Evolutionary conservation across 2,888 invertebrate genomes (phyloP).

Genomic region (Amblyteles armatorius): DNA sequence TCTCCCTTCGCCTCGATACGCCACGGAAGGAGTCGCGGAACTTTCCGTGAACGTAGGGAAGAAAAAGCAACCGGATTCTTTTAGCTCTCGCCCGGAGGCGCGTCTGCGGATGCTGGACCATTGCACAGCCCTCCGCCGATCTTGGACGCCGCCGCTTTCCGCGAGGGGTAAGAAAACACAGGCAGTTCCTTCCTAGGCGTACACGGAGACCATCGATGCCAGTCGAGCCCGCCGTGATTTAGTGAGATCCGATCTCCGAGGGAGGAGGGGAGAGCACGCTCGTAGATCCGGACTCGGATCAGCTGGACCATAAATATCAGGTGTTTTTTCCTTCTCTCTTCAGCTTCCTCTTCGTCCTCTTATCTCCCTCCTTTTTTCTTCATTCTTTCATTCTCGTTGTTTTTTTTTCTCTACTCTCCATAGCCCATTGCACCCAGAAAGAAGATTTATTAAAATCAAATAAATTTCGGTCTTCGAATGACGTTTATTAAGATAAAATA

Average conservation of each 20-base stretch:
- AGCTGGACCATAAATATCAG: constrained; percentile 80
- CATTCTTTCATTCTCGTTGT: too few species aligned
- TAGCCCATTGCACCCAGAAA: too few species aligned
- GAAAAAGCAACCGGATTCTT: constrained; percentile 12
- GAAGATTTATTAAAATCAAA: too few species aligned
- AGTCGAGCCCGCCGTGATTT: constrained; percentile 72
- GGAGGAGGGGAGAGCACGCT: constrained; percentile 5
- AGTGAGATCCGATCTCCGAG: constrained; percentile 76
- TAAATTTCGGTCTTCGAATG: too few species aligned
- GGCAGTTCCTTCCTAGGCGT: constrained; percentile 78
- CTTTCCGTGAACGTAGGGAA: neutral
- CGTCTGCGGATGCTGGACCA: constrained; percentile 62
- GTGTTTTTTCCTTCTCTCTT: constrained; percentile 67
- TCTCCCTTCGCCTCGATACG: constrained; percentile 23
- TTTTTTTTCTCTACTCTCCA: too few species aligned
- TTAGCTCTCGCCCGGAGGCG: constrained; percentile 39
- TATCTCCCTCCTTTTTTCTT: constrained; percentile 31
- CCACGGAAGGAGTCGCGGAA: neutral
- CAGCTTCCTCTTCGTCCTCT: constrained; percentile 11
- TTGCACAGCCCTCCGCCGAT: constrained; percentile 66
- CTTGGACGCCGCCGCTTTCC: constrained; percentile 43
- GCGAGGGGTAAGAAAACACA: constrained; percentile 55
- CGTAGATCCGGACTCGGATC: constrained; percentile 74
- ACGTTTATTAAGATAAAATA: too few species aligned
- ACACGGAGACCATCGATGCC: constrained; percentile 40